A percentile compares a stretch with the other conserved stretches of the same genome.
These are phyloP conservation scores for Ptychoptera albimana DNA, from an alignment of 2,888 invertebrate genomes.

Conservation along the genomic window DNA sequence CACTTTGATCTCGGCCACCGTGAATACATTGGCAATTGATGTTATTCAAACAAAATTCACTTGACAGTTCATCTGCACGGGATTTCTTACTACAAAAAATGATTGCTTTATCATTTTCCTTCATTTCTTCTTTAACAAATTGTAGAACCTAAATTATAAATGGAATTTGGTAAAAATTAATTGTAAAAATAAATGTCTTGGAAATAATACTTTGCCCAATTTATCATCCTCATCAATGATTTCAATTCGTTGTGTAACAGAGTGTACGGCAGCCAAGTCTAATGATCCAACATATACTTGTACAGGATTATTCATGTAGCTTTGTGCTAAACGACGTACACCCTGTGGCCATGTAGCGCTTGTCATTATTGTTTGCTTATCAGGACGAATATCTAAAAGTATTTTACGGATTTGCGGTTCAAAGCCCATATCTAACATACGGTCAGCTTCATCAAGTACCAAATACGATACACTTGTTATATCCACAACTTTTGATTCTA, in stretches of 20 bases:
- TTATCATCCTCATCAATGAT: conserved; percentile 58
- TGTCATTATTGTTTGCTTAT: conserved; percentile 92
- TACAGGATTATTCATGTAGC: conserved; percentile 78
- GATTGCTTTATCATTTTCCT: conserved; percentile 64
- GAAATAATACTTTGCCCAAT: conserved; percentile 35
- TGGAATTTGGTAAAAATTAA: not conserved
- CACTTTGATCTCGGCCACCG: conserved; percentile 70
- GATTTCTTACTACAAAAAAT: conserved; percentile 82
- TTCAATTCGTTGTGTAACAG: conserved; percentile 65
- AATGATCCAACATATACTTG: conserved; percentile 79
- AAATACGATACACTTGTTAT: conserved; percentile 70
- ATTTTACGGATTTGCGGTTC: conserved; percentile 78
- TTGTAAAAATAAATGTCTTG: no score
- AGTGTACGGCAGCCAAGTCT: conserved; percentile 80
- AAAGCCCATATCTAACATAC: conserved; percentile 79
- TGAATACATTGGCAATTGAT: conserved; percentile 68
- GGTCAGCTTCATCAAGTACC: conserved; percentile 83
- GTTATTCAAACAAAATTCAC: conserved; percentile 56
- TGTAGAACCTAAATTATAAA: conserved; percentile 38
- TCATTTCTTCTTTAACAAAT: conserved; percentile 53
- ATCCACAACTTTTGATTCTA: conserved; percentile 51
- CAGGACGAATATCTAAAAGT: conserved; percentile 65
- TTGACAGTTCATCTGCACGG: conserved; percentile 65
- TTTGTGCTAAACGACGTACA: conserved; percentile 68
- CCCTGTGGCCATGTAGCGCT: conserved; percentile 91